phyloP scores from a whole-genome alignment of 2,113 vertebrate species.

The Thomomys bottae region DNA sequence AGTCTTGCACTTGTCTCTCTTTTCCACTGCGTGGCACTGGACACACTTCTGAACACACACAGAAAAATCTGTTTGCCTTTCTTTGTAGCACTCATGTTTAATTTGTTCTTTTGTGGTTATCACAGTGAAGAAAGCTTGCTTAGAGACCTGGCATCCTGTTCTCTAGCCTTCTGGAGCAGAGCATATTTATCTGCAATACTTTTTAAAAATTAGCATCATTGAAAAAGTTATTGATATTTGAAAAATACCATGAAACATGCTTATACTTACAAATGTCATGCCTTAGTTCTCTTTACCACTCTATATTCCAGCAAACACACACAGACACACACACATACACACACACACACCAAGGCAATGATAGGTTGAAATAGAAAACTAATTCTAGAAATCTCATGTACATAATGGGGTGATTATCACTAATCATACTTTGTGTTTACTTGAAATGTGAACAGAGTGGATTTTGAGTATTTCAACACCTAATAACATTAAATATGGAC shows the following conservation, averaged over 20 bases:
- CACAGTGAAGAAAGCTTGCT: too few relatives aligned
- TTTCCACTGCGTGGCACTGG: too few relatives aligned
- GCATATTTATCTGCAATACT: slow-evolving; percentile 30
- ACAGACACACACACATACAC: not conserved
- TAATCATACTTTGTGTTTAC: not conserved
- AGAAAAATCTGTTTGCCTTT: too few relatives aligned
- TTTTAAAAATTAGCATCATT: not conserved
- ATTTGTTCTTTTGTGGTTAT: too few relatives aligned
- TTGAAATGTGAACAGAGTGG: not conserved
- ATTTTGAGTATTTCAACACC: not conserved
- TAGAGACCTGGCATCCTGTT: too few relatives aligned
- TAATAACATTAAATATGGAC: not conserved
- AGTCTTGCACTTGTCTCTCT: too few relatives aligned
- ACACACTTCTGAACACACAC: too few relatives aligned
- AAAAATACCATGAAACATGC: not conserved
- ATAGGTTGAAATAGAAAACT: not conserved
- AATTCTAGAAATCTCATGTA: not conserved
- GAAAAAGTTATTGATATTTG: not conserved
- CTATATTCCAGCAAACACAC: not conserved
- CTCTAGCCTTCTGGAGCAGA: not conserved
- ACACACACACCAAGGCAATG: not conserved
- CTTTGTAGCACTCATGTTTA: too few relatives aligned
- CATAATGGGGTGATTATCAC: not conserved
- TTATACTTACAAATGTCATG: not conserved
- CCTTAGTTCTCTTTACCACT: not conserved